These are phyloP conservation scores for Chamaea fasciata DNA, from an alignment of 2,113 vertebrate species.

Conservation along the genomic window DNA sequence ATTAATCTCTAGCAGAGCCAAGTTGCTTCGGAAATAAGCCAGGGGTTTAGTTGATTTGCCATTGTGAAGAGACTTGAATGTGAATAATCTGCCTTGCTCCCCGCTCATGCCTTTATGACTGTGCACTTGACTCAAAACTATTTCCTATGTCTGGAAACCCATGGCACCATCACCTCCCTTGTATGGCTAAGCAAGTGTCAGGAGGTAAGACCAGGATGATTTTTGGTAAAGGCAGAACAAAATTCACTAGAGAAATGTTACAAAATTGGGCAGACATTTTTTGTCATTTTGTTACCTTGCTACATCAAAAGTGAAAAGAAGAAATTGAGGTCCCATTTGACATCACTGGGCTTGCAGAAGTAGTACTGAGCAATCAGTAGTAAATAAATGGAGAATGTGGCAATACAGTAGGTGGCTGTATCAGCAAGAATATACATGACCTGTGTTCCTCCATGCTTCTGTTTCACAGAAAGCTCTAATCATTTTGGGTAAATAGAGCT, in stretches of 20 bases:
- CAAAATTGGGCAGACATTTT: not conserved
- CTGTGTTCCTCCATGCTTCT: not conserved
- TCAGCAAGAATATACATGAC: not conserved
- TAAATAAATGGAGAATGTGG: not conserved
- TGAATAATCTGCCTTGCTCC: not conserved
- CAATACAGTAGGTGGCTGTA: not conserved
- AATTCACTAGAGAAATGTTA: not conserved
- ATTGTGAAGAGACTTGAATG: not conserved
- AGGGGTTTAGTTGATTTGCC: not conserved
- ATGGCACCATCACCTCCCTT: not conserved
- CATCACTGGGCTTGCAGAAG: not conserved
- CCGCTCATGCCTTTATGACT: not conserved
- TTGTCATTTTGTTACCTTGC: not conserved
- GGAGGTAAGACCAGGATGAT: not conserved
- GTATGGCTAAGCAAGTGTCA: accelerated
- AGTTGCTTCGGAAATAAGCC: not conserved
- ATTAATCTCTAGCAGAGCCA: slow-evolving; percentile 1
- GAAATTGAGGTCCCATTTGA: not conserved
- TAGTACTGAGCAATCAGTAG: not conserved
- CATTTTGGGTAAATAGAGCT: slow-evolving; percentile 3
- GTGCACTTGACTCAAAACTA: not conserved
- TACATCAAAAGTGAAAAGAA: not conserved
- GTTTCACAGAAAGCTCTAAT: not conserved
- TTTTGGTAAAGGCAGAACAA: not conserved
- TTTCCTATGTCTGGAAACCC: not conserved